Evolutionary conservation across 2,888 invertebrate genomes (phyloP), one percentile per base, ranked within the genome.

Genomic region (Chalcosyrphus nemorum): DNA sequence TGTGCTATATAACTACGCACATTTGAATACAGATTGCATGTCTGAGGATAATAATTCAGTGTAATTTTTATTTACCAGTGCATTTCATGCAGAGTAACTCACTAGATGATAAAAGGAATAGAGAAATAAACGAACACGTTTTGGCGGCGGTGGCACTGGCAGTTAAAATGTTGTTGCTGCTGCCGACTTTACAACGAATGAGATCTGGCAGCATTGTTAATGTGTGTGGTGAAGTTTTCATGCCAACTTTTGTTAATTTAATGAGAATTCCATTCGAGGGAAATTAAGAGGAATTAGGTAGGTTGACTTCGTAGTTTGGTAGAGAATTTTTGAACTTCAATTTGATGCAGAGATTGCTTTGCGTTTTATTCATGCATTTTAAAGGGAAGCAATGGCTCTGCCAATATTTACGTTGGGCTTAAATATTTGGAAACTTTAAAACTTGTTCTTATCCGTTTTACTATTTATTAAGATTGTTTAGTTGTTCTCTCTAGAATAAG

Each of bases 21-120:
- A 84, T 84, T 74, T 78, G 38, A 78, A 78, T 78, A 74, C 61
- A 43, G 63, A 84, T 84, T 70, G 82, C 82, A 84, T 84, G 82
- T 65, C 72, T 74, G 38, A 78, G 78, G 56, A 74, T 74, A 72
- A 84, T 84, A 78, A 84, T 74, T 84, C 82, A 78, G 74, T 77
- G 78, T 78, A 63, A 68, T 61, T 82, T 82, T 82, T 74, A 84
- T 78, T 68, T 78, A 45, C 74, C 43, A 78, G 35, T 84, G 78
- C 82, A 82, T 78, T 68, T 82, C 82, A 68, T 82, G 66, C 72
- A 56, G 41, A 71, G n/a, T n/a, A 63, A 11, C 13, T 29, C 21
- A 50, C 15, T n/a, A n/a, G 17, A n/a, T 63, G 56, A 27, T 15
- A 41, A 1, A 54, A 75, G 2, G 63, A 75, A 75, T 66, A 65